A percentile compares a stretch with the other conserved stretches of the same genome.
These are phyloP conservation scores for Phallusia fumigata DNA, from an alignment of 23 tunicate species.

Conservation along the genomic window DNA sequence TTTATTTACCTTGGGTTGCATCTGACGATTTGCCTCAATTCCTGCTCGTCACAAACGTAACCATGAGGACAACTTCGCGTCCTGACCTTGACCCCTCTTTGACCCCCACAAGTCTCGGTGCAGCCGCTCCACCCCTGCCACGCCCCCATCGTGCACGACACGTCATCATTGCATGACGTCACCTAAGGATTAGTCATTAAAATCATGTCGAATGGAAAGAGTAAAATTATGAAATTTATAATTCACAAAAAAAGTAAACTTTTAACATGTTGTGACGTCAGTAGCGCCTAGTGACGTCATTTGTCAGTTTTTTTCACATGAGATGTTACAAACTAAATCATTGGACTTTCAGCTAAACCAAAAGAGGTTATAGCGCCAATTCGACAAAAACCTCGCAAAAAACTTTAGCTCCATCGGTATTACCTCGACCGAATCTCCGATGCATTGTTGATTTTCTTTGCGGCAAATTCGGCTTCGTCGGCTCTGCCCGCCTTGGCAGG, in stretches of 20 bases:
- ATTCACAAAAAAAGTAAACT: no score
- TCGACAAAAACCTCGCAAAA: no score
- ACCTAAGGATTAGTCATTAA: background rate
- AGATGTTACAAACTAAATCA: no score
- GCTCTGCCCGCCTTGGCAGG: background rate
- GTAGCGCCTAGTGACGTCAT: no score
- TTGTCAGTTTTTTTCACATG: no score
- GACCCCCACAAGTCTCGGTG: slow-evolving; percentile 49
- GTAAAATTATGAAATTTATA: no score
- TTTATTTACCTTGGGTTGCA: slow-evolving; percentile 33
- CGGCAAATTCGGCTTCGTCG: background rate
- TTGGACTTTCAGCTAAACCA: no score
- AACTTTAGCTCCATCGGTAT: background rate
- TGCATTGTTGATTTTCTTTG: background rate
- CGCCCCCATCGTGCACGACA: background rate
- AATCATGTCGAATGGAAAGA: no score
- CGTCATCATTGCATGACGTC: background rate
- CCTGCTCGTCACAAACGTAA: slow-evolving; percentile 22
- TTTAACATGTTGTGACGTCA: no score
- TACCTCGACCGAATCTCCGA: background rate
- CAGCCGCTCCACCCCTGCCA: slow-evolving; percentile 59
- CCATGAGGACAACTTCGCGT: slow-evolving; percentile 27
- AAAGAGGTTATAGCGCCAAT: no score
- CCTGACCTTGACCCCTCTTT: slow-evolving; percentile 25
- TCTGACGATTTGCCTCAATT: slow-evolving; percentile 24